phyloP scores from a whole-genome alignment of 2,888 invertebrate species.

The Phasia obesa region DNA sequence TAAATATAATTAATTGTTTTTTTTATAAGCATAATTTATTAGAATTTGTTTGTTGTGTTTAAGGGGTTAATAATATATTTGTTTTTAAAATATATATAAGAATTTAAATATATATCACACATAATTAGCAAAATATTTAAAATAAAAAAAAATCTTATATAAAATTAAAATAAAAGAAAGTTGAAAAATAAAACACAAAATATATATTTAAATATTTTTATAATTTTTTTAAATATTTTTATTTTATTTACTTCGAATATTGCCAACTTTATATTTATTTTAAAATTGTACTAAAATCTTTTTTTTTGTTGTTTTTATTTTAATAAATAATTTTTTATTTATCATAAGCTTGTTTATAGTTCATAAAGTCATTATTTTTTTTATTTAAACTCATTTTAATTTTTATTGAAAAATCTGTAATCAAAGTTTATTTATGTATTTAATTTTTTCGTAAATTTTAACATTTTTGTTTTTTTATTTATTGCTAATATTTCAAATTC shows the following conservation, averaged over 20 bases:
- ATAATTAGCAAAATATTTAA: conserved; percentile 68
- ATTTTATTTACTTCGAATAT: conserved; percentile 46
- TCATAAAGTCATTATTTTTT: not conserved
- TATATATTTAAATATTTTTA: conserved; percentile 1
- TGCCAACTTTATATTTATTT: conserved; percentile 37
- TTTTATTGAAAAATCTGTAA: conserved; percentile 31
- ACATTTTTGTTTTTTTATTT: conserved; percentile 25
- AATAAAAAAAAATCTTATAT: conserved; percentile 9
- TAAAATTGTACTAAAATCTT: conserved; percentile 65
- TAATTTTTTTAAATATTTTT: conserved; percentile 12
- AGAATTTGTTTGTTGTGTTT: conserved; percentile 28
- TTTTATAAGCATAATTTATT: conserved; percentile 28
- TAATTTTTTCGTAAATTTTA: conserved; percentile 22
- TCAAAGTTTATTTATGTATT: not conserved
- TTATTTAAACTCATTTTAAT: conserved; percentile 9
- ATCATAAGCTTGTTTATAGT: no score
- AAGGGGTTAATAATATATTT: conserved; percentile 28
- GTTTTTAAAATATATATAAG: conserved; percentile 52
- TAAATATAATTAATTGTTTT: conserved; percentile 7
- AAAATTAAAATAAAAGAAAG: conserved; percentile 16
- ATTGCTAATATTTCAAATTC: not conserved
- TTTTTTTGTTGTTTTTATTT: conserved; percentile 27
- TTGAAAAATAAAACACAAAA: conserved; percentile 2
- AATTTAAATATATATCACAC: conserved; percentile 71
- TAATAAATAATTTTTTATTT: conserved; percentile 17